phyloP scores from a whole-genome alignment of 2,888 invertebrate species.

The Holacanthella duospinosa region DNA sequence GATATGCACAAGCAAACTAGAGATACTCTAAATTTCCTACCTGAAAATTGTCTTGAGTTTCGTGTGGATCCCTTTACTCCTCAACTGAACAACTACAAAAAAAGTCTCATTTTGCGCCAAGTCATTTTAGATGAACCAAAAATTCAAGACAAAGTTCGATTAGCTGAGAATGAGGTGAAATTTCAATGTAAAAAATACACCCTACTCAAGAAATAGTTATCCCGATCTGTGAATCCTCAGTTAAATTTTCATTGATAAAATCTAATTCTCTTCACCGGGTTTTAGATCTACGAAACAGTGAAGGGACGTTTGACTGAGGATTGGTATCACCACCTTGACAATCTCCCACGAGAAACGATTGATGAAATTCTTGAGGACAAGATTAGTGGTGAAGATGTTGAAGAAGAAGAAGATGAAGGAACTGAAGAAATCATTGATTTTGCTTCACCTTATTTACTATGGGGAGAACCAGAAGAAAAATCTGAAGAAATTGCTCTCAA shows the following conservation, averaged over 20 bases:
- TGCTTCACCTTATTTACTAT: constrained; percentile 34
- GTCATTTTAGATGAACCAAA: constrained; percentile 24
- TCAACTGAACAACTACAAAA: constrained; percentile 25
- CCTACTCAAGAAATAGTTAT: no score
- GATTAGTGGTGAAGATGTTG: constrained; percentile 15
- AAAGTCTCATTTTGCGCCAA: constrained; percentile 23
- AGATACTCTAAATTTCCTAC: constrained; percentile 24
- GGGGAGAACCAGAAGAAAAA: constrained; percentile 26
- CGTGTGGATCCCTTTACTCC: constrained; percentile 22
- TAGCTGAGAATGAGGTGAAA: constrained; percentile 28
- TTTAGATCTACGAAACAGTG: constrained; percentile 28
- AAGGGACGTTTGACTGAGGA: constrained; percentile 32
- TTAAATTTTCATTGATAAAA: background rate
- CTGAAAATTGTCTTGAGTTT: constrained; percentile 29
- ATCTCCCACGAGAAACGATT: constrained; percentile 5
- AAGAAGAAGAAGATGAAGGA: constrained; percentile 25
- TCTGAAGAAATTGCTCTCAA: constrained; percentile 31
- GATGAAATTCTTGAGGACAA: background rate
- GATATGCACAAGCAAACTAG: constrained; percentile 11
- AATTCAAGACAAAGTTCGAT: constrained; percentile 20
- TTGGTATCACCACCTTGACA: constrained; percentile 32
- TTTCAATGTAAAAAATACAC: no score
- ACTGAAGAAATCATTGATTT: constrained; percentile 21
- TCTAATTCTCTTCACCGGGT: background rate
- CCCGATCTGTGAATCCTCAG: no score